Conservation (phyloP, 2,113 vertebrate species). For the Tachuris rubrigastra region DNA sequence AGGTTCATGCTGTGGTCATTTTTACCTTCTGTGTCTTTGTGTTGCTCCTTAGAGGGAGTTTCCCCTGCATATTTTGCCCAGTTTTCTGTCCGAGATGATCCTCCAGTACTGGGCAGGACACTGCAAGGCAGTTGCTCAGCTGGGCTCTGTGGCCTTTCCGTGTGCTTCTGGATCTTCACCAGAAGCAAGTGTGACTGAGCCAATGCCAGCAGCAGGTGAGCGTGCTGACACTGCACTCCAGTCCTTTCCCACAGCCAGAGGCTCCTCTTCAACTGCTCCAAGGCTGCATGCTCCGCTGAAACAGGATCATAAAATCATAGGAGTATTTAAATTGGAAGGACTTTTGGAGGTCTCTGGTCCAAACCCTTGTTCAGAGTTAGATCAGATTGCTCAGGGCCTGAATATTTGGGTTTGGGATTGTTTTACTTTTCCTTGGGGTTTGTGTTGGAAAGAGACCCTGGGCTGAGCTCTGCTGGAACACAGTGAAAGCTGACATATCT, state of each 20-base stretch:
- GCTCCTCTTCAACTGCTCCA: neutral
- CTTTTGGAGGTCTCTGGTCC: neutral
- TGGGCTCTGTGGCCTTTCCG: neutral
- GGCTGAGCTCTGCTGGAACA: neutral
- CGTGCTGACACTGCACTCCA: neutral
- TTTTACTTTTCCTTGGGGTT: neutral
- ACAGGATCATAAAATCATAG: neutral
- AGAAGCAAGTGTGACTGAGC: neutral
- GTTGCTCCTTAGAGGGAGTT: neutral
- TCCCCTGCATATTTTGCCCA: neutral
- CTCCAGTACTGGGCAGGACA: neutral
- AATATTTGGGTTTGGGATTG: neutral
- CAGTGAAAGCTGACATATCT: neutral
- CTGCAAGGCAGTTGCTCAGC: neutral
- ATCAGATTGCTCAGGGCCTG: neutral
- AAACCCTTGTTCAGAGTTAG: neutral
- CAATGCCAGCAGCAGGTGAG: neutral
- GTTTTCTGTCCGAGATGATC: neutral
- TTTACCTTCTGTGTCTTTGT: neutral
- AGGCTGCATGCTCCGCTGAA: neutral
- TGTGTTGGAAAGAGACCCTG: neutral
- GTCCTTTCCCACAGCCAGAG: neutral
- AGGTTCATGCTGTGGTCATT: neutral
- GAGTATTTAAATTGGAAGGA: neutral
- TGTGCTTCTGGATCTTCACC: neutral